Conservation (phyloP, 1,140 invertebrate genomes). For the Anoplophora glabripennis region DNA sequence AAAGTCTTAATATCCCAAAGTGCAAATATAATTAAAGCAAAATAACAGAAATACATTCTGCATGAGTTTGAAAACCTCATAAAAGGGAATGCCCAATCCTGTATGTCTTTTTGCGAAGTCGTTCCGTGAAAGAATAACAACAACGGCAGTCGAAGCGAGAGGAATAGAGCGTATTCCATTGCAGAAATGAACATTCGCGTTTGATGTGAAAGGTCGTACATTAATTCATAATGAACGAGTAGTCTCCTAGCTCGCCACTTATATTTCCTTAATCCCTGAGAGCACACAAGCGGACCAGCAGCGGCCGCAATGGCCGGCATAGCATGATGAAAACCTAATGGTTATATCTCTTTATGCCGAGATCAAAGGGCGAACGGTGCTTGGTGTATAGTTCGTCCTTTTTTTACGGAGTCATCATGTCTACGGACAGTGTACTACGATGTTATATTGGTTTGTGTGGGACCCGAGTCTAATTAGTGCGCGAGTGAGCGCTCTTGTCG, state of each 20-base stretch:
- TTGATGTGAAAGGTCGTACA: constrained; percentile 50
- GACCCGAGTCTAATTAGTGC: constrained; percentile 38
- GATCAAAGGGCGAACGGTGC: constrained; percentile 46
- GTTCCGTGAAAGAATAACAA: constrained; percentile 17
- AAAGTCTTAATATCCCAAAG: too few species aligned
- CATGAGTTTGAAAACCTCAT: too few species aligned
- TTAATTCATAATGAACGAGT: constrained; percentile 51
- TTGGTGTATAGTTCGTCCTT: constrained; percentile 41
- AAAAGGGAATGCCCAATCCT: too few species aligned
- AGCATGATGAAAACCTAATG: constrained; percentile 51
- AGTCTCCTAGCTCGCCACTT: constrained; percentile 48
- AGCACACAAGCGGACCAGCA: constrained; percentile 45
- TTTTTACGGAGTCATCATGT: constrained; percentile 45
- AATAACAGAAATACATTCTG: too few species aligned
- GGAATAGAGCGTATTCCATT: constrained; percentile 37
- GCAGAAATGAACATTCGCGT: constrained; percentile 48
- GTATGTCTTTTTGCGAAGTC: not conserved
- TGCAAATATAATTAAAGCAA: too few species aligned
- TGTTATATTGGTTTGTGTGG: constrained; percentile 26
- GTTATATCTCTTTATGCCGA: constrained; percentile 51
- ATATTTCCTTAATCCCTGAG: constrained; percentile 51
- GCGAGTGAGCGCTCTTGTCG: constrained; percentile 23
- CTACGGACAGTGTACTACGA: constrained; percentile 30
- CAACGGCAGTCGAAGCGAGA: constrained; percentile 13
- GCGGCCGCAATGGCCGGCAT: constrained; percentile 40